A percentile compares a stretch with the other conserved stretches of the same genome.
Evolutionary conservation across 1,140 invertebrate genomes (phyloP).

Genomic region (Trinorchestia longiramus): DNA sequence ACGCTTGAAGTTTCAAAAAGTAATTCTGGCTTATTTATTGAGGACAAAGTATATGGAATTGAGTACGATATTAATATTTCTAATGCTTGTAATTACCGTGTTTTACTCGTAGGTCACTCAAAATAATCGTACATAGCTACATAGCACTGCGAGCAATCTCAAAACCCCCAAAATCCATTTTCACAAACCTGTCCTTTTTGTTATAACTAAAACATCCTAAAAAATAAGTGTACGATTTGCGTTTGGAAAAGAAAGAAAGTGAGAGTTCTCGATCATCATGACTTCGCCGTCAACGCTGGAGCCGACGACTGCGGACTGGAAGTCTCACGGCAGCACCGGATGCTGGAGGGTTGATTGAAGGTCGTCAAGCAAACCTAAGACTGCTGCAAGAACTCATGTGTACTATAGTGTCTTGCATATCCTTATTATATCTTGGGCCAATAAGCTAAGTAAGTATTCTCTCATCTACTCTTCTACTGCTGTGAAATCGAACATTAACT

Average conservation of each 20-base stretch:
- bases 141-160: too few species aligned
- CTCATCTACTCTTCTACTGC: background rate
- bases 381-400: background rate
- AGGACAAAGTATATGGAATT: too few species aligned
- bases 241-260: background rate
- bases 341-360: background rate
- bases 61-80: too few species aligned
- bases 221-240: background rate
- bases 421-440: background rate
- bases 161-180: too few species aligned
- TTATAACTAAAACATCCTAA: background rate
- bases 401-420: background rate
- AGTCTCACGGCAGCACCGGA: background rate
- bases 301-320: background rate
- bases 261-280: background rate
- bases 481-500: background rate
- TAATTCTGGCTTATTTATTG: too few species aligned
- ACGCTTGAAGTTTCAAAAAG: too few species aligned
- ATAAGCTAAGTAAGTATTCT: background rate
- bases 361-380: background rate
- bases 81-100: too few species aligned
- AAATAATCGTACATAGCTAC: too few species aligned
- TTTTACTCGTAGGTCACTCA: too few species aligned
- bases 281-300: background rate
- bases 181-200: too few species aligned